Evolutionary conservation across 2,797 vertebrate species (phyloP), one percentile per base, ranked within the genome.

Genomic region (Bovichtus variegatus): DNA sequence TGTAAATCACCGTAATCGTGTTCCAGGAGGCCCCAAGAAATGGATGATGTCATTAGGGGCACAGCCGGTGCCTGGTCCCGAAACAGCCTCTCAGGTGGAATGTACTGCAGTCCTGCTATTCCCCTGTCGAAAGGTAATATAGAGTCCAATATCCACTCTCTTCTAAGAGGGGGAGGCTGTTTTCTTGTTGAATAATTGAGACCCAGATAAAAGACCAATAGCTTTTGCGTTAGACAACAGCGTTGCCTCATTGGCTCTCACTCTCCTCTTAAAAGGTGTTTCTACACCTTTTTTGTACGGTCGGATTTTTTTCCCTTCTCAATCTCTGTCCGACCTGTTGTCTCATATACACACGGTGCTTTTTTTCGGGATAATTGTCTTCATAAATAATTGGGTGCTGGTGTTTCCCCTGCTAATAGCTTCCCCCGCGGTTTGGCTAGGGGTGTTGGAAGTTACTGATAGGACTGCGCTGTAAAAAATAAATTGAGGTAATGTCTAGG

Each of bases 121-220:
- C 90, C 91, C 89, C 85, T 86, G 90, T 88, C 79, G 84, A 82
- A 91, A 91, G 88, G 92, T 93, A 95, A 94, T 93, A 88, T 89
- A 91, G 90, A 93, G 93, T 94, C 92, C 91, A 94, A 94, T 93
- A 93, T 92, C 88, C 78, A 46, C 85, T 84, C 82, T 89, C 83
- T 85, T 78, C 89, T 89, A 87, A 63, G 80, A 86, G 89, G 88
- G 84, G 87, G 90, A 76, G 84, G 76, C 84, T 64, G 88, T 85
- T 91, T 91, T 90, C 87, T 71, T 61, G 80, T 90, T 95, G 92
- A 95, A 95, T 95, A 94, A 94, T 94, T 94, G 92, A 95, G 92
- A 90, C 88, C 87, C 78, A 92, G 89, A 92, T 93, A 92, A 86
- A 91, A 93, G 92, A 94, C 90, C 86, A 85, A 88, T 87, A 87